A percentile compares a stretch with the other conserved stretches of the same genome.
phyloP scores from a whole-genome alignment of 2,797 vertebrate species.

The Heliangelus exortis region DNA sequence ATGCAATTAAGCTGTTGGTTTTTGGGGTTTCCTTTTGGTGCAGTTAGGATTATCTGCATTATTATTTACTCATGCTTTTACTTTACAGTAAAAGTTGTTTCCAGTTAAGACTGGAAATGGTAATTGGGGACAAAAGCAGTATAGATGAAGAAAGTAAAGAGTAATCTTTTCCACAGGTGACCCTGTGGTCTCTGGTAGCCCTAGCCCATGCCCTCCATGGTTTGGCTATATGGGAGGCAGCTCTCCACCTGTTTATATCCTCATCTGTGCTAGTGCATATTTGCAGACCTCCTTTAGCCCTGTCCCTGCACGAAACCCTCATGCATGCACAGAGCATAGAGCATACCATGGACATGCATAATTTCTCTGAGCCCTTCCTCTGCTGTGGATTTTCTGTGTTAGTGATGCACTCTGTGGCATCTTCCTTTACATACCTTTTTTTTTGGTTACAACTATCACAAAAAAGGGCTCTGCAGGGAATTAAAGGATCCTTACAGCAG shows the following conservation, averaged over 20 bases:
- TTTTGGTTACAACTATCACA: not conserved
- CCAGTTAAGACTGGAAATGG: not conserved
- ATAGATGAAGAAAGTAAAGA: not conserved
- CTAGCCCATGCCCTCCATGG: accelerated
- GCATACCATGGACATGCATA: not conserved
- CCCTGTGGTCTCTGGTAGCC: not conserved
- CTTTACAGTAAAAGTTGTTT: too few species aligned
- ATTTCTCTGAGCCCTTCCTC: not conserved
- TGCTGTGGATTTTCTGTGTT: not conserved
- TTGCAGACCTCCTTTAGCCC: not conserved
- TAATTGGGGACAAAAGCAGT: not conserved
- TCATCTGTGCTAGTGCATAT: accelerated
- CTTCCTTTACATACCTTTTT: not conserved
- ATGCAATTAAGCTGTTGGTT: not conserved
- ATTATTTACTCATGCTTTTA: not conserved
- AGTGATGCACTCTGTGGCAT: not conserved
- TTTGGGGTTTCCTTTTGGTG: not conserved
- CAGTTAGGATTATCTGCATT: not conserved
- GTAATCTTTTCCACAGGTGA: not conserved
- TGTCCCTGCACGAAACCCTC: not conserved
- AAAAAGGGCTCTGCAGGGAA: not conserved
- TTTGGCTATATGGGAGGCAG: not conserved
- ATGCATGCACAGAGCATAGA: not conserved
- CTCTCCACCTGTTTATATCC: not conserved
- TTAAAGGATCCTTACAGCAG: not conserved